Evolutionary conservation across 2,113 vertebrate species (phyloP), one percentile per base, ranked within the genome.

Genomic region (Xerus inauris): DNA sequence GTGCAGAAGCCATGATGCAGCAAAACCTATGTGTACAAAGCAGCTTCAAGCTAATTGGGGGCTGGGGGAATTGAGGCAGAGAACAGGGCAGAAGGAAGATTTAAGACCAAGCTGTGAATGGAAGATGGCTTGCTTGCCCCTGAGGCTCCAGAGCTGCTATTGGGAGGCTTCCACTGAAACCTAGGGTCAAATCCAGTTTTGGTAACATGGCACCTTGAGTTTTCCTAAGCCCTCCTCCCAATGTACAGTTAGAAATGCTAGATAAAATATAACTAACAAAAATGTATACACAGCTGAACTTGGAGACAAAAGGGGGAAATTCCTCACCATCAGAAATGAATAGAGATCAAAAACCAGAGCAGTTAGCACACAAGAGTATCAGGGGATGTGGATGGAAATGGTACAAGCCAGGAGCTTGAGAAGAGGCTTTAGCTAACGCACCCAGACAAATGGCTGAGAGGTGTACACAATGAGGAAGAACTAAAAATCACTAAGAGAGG

Each of bases 261-360:
- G 65, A 81, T 32, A 89, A 91, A 88, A 67, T 9, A 20, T 38
- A 88, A 89, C 22, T n/a, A 94, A 59, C 45, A 65, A 73, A 87
- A 77, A 62, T 24, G 35, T 49, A 49, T 40, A 81, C 5, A 49
- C 57, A 91, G 75, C 26, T 28, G 4, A 94, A 80, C 59, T 81
- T 77, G 42, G 35, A 22, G 12, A 12, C 3, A 4, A n/a, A 35
- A 22, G 38, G 79, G 42, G 8, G 16, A 79, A 87, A 59, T 35
- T 54, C 30, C 47, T 71, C 40, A 32, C 8, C 19, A 40, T 71
- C 45, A 69, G 16, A 45, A 75, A 85, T 62, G 24, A 80, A 20
- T 19, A 65, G n/a, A 65, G 19, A 83, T 13, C 83, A 47, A 87
- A 84, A 87, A 77, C 38, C 47, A 28, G 38, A 59, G 57, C 24